phyloP scores from a whole-genome alignment of 2,113 vertebrate species.

The Trematomus loennbergii region DNA sequence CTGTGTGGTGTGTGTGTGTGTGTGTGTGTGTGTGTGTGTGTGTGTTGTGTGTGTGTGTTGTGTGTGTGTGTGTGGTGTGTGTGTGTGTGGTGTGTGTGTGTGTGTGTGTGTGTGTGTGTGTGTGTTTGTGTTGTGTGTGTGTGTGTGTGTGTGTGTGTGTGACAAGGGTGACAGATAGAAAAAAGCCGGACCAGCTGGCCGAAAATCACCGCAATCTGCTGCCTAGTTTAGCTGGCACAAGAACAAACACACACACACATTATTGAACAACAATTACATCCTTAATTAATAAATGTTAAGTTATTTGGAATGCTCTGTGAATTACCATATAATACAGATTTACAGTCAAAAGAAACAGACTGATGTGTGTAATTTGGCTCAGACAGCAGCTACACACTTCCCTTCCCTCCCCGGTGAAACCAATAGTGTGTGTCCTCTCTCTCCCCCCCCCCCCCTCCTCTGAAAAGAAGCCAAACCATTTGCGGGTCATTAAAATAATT shows the following conservation, averaged over 20 bases:
- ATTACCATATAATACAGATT: conserved; percentile 6
- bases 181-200: conserved; percentile 76
- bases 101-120: conserved; percentile 20
- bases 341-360: conserved; percentile 8
- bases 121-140: conserved; percentile 25
- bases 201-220: conserved; percentile 77
- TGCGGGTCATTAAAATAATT: conserved; percentile 74
- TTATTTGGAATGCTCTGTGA: neutral
- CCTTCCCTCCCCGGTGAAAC: conserved; percentile 1
- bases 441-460: conserved; percentile 23
- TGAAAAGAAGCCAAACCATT: conserved; percentile 45
- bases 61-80: conserved; percentile 34
- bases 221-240: conserved; percentile 49
- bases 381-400: conserved; percentile 4
- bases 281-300: neutral
- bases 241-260: conserved; percentile 2
- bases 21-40: conserved; percentile 7
- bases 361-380: conserved; percentile 22
- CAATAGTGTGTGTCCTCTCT: conserved; percentile 28
- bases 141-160: conserved; percentile 31
- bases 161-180: conserved; percentile 57
- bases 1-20: conserved; percentile 24
- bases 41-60: conserved; percentile 30
- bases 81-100: conserved; percentile 33
- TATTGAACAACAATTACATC: too few species aligned